These are phyloP conservation scores for Halesus radiatus DNA, from an alignment of 1,140 invertebrate species.

Conservation along the genomic window DNA sequence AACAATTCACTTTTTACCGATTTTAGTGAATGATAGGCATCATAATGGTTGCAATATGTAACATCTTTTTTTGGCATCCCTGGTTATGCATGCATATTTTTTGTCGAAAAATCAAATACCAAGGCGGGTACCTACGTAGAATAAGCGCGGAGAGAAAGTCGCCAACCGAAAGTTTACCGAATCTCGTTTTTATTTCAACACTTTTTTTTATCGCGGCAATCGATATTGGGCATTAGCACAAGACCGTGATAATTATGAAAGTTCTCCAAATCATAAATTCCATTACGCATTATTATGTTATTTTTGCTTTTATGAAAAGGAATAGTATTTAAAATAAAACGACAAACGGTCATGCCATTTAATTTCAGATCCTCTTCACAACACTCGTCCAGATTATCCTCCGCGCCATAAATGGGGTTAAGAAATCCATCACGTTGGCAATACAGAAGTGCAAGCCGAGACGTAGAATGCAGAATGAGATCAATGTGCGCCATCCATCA, in stretches of 20 bases:
- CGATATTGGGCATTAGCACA: constrained; percentile 34
- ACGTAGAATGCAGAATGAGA: no score
- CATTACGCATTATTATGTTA: not conserved
- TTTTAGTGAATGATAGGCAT: no score
- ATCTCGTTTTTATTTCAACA: constrained; percentile 28
- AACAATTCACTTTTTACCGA: no score
- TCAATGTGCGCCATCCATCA: no score
- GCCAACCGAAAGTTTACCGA: constrained; percentile 22
- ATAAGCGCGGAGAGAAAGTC: constrained; percentile 22
- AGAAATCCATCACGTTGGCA: no score
- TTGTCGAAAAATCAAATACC: constrained; percentile 34
- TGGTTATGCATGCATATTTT: constrained; percentile 26
- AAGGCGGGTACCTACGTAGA: constrained; percentile 1
- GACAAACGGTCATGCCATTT: no score
- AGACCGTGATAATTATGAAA: not conserved
- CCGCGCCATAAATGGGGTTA: no score
- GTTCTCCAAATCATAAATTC: not conserved
- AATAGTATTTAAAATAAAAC: no score
- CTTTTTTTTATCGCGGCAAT: constrained; percentile 28
- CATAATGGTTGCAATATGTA: no score
- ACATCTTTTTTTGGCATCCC: not conserved
- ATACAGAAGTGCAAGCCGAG: no score
- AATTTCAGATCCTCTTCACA: no score
- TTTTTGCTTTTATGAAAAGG: not conserved
- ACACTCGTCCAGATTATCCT: no score